phyloP scores from a whole-genome alignment of 2,888 invertebrate genomes.

The Nephrotoma flavescens region DNA sequence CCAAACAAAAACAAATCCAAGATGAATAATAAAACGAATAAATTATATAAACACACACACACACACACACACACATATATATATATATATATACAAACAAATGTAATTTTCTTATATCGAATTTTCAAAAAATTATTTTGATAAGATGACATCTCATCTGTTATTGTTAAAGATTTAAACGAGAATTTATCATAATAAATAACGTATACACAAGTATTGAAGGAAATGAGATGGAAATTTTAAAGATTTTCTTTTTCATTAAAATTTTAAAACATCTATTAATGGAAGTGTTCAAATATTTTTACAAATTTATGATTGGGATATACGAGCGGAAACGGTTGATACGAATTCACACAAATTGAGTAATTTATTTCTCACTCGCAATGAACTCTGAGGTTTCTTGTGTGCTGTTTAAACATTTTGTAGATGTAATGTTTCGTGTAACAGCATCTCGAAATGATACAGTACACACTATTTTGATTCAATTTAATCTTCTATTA shows the following conservation, averaged over 20 bases:
- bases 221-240: not conserved
- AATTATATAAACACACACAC: not conserved
- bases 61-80: not conserved
- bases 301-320: not conserved
- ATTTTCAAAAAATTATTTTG: not conserved
- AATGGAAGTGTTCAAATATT: not conserved
- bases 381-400: not conserved
- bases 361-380: not conserved
- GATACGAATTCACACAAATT: not conserved
- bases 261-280: not conserved
- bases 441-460: not conserved
- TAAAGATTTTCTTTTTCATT: not conserved
- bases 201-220: not conserved
- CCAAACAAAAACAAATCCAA: not conserved
- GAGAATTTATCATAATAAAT: not conserved
- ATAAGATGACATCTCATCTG: not conserved
- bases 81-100: too few relatives aligned
- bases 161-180: not conserved
- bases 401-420: not conserved
- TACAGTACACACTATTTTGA: not conserved
- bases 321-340: not conserved
- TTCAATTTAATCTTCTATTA: not conserved
- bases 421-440: not conserved
- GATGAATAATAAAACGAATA: not conserved
- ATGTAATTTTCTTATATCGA: not conserved